Evolutionary conservation across 2,113 vertebrate genomes (phyloP).

Genomic region (Fregetta grallaria): DNA sequence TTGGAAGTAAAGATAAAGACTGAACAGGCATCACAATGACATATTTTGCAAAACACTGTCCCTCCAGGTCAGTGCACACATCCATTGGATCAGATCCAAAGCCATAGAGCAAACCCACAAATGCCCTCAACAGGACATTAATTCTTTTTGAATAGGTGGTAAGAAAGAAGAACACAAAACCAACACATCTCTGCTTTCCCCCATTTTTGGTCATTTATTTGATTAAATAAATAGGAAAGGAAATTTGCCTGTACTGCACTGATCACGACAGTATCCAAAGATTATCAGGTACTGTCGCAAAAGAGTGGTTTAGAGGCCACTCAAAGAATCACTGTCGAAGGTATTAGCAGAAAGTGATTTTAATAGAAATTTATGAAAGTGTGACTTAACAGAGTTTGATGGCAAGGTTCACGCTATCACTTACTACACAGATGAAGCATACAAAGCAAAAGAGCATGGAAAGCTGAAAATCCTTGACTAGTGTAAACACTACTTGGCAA

Average conservation of each 20-base stretch:
- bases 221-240: not conserved
- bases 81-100: not conserved
- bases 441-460: too few relatives aligned
- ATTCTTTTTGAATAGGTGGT: not conserved
- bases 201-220: not conserved
- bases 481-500: too few relatives aligned
- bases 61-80: not conserved
- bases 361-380: too few relatives aligned
- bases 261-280: not conserved
- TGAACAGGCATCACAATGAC: not conserved
- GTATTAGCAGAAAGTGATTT: too few relatives aligned
- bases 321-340: too few relatives aligned
- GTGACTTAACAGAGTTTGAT: too few relatives aligned
- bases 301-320: too few relatives aligned
- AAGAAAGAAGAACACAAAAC: not conserved
- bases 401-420: too few relatives aligned
- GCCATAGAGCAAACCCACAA: not conserved
- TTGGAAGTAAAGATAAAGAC: not conserved
- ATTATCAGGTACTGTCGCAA: not conserved
- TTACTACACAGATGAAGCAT: too few relatives aligned
- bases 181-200: not conserved
- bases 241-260: not conserved
- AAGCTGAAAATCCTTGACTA: too few relatives aligned
- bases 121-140: not conserved
- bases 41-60: not conserved